A percentile compares a stretch with the other conserved stretches of the same genome.
phyloP scores from a whole-genome alignment of 2,888 invertebrate species.

The Amiota communis region DNA sequence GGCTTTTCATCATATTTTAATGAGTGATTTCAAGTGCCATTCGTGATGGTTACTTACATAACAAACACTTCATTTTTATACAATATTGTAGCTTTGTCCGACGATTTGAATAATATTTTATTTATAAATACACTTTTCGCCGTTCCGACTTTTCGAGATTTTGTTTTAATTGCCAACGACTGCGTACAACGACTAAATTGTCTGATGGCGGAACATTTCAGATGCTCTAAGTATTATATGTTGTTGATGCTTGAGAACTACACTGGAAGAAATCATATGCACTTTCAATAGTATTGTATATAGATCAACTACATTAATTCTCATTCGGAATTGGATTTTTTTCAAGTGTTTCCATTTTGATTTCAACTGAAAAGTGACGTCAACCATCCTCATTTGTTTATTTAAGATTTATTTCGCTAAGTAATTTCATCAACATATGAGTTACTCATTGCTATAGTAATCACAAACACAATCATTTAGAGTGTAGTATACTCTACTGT shows the following conservation, averaged over 20 bases:
- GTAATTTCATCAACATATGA: constrained; percentile 1
- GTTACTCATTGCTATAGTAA: no score
- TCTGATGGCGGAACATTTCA: neutral
- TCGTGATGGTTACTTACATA: constrained; percentile 44
- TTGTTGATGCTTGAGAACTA: constrained; percentile 6
- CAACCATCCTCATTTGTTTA: neutral
- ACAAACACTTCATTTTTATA: constrained; percentile 45
- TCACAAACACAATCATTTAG: no score
- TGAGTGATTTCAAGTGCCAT: neutral
- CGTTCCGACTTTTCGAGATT: constrained; percentile 3
- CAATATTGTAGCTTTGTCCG: neutral
- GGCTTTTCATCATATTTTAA: neutral
- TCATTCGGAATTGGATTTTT: neutral
- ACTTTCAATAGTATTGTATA: neutral
- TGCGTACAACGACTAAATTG: constrained; percentile 29
- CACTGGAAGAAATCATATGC: constrained; percentile 1
- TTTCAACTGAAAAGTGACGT: neutral
- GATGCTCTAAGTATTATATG: neutral
- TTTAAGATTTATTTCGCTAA: constrained; percentile 5
- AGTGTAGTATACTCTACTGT: neutral
- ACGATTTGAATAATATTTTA: neutral
- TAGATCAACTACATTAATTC: neutral
- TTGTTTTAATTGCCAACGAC: constrained; percentile 16
- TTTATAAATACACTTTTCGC: neutral
- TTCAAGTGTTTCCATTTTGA: neutral